Conservation (phyloP, 2,113 vertebrate species). For the Thomomys bottae region DNA sequence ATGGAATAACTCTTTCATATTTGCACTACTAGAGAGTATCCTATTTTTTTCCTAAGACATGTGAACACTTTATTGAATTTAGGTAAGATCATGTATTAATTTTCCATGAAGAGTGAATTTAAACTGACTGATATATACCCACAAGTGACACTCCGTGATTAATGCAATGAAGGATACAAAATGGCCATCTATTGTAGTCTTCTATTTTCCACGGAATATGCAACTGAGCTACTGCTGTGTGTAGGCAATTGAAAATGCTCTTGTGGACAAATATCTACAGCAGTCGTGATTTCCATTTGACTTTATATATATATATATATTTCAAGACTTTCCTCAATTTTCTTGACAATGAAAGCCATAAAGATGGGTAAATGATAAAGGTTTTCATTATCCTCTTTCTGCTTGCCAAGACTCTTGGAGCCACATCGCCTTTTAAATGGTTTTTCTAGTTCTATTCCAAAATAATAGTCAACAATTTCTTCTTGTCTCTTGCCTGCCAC, state of each 20-base stretch:
- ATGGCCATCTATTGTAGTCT: not conserved
- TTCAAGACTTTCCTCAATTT: not conserved
- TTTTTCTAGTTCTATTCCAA: not conserved
- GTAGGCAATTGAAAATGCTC: not conserved
- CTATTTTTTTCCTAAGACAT: not conserved
- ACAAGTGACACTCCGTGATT: not conserved
- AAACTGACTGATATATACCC: not conserved
- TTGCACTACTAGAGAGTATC: not conserved
- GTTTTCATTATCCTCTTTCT: not conserved
- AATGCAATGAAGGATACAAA: not conserved
- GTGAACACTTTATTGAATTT: not conserved
- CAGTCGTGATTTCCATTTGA: not conserved
- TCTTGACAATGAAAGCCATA: not conserved
- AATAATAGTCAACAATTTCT: not conserved
- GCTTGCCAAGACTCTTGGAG: no score
- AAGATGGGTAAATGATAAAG: not conserved
- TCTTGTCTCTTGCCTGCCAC: no score
- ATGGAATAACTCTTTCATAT: rapidly evolving
- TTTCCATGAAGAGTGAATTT: not conserved
- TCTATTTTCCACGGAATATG: not conserved
- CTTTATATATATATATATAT: not conserved
- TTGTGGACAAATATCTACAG: not conserved
- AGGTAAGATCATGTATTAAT: not conserved
- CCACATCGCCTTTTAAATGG: not conserved
- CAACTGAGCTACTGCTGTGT: rapidly evolving